A percentile compares a stretch with the other conserved stretches of the same genome.
Conservation (phyloP, 2,113 vertebrate genomes). For the Eonycteris spelaea region DNA sequence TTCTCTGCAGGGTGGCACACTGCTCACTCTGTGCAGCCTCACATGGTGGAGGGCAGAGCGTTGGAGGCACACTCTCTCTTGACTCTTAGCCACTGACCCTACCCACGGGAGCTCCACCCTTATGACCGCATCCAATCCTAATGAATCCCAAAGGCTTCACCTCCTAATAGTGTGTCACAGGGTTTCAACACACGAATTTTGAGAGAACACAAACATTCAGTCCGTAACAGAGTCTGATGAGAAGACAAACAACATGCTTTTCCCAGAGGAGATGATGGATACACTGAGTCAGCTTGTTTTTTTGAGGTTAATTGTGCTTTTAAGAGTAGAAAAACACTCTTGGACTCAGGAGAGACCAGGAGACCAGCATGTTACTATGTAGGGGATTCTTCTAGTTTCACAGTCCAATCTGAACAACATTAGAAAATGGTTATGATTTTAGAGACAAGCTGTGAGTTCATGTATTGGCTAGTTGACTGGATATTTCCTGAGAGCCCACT, state of each 20-base stretch:
- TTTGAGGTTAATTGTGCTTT: not conserved
- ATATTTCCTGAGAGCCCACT: not conserved
- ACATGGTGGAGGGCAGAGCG: too few species aligned
- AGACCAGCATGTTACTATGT: not conserved
- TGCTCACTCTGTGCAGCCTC: too few species aligned
- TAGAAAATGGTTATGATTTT: not conserved
- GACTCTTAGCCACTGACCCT: too few species aligned
- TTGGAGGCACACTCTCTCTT: too few species aligned
- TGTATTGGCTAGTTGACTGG: not conserved
- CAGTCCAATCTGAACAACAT: not conserved
- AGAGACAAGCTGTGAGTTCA: not conserved
- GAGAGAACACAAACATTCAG: not conserved
- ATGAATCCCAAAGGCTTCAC: not conserved
- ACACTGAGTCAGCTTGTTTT: not conserved
- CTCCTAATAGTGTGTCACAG: not conserved
- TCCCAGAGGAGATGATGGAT: not conserved
- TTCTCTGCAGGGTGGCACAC: too few species aligned
- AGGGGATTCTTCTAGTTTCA: not conserved
- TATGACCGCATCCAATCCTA: too few species aligned
- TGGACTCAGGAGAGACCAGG: not conserved
- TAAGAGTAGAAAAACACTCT: not conserved
- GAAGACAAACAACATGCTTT: not conserved
- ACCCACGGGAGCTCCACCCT: too few species aligned
- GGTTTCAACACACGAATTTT: not conserved
- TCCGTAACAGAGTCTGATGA: not conserved